A percentile compares a stretch with the other conserved stretches of the same genome.
Conservation (phyloP, 1,140 invertebrate genomes). For the Pseudomyrmex concolor region DNA sequence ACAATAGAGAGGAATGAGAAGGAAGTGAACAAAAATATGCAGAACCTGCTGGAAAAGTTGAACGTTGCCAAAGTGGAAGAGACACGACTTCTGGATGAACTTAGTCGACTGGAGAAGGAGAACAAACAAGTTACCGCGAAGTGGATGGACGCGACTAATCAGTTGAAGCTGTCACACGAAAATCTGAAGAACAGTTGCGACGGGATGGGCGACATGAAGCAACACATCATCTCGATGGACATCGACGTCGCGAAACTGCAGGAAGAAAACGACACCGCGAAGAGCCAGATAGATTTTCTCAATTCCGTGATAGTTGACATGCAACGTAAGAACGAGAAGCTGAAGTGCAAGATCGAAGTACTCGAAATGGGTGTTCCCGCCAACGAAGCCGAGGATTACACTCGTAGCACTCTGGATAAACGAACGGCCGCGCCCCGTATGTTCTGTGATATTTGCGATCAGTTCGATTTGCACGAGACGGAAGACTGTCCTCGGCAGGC, state of each 20-base stretch:
- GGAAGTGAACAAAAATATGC: conserved; percentile 73
- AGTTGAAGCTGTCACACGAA: conserved; percentile 78
- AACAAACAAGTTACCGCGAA: conserved; percentile 79
- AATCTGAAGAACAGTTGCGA: conserved; percentile 80
- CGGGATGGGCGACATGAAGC: conserved; percentile 68
- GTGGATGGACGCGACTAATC: conserved; percentile 73
- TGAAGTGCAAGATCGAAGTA: conserved; percentile 91
- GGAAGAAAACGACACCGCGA: conserved; percentile 88
- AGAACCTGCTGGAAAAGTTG: conserved; percentile 78
- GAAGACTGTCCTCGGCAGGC: conserved; percentile 97
- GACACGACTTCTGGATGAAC: conserved; percentile 72
- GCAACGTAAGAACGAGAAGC: conserved; percentile 95
- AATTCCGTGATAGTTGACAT: conserved; percentile 98
- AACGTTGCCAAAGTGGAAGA: conserved; percentile 73
- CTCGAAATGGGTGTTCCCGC: conserved; percentile 90
- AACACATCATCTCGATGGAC: conserved; percentile 60
- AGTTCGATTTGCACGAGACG: conserved; percentile 98
- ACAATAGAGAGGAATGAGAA: conserved; percentile 74
- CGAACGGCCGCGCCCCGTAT: conserved; percentile 89
- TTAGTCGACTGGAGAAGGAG: conserved; percentile 79
- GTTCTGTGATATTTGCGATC: conserved; percentile 99
- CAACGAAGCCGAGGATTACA: conserved; percentile 87
- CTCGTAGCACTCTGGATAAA: conserved; percentile 82
- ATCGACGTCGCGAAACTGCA: conserved; percentile 78
- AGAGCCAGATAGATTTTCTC: conserved; percentile 94